Conservation (phyloP, 2,113 vertebrate genomes). For the Sardina pilchardus region DNA sequence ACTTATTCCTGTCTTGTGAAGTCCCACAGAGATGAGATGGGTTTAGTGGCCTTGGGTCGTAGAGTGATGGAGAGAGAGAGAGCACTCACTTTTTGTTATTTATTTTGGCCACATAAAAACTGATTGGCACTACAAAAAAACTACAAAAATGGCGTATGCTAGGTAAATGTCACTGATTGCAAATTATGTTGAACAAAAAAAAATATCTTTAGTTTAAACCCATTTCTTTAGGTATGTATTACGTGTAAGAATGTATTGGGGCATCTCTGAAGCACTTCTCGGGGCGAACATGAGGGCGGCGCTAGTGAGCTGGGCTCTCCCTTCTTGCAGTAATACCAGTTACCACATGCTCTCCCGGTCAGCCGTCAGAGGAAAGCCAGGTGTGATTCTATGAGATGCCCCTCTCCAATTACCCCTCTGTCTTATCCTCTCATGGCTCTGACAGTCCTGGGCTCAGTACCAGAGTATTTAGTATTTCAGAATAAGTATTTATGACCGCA, state of each 20-base stretch:
- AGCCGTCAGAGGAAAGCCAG: not conserved
- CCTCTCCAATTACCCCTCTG: not conserved
- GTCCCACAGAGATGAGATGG: not conserved
- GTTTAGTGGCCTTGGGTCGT: constrained; percentile 31
- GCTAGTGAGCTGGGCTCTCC: constrained; percentile 22
- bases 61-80: constrained; percentile 54
- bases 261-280: constrained; percentile 78
- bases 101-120: constrained; percentile 64
- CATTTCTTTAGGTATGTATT: constrained; percentile 69
- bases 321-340: not conserved
- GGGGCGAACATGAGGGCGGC: constrained; percentile 52
- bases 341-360: not conserved
- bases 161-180: constrained; percentile 50
- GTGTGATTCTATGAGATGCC: not conserved
- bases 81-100: constrained; percentile 58
- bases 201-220: constrained; percentile 48
- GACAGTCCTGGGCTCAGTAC: not conserved
- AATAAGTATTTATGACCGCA: constrained; percentile 16
- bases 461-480: not conserved
- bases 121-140: constrained; percentile 52
- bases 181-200: constrained; percentile 26
- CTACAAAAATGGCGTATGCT: constrained; percentile 34
- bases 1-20: not conserved
- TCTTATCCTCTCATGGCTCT: not conserved
- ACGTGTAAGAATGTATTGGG: constrained; percentile 69